Conservation (phyloP, 2,888 invertebrate species). For the Margaritifera margaritifera region DNA sequence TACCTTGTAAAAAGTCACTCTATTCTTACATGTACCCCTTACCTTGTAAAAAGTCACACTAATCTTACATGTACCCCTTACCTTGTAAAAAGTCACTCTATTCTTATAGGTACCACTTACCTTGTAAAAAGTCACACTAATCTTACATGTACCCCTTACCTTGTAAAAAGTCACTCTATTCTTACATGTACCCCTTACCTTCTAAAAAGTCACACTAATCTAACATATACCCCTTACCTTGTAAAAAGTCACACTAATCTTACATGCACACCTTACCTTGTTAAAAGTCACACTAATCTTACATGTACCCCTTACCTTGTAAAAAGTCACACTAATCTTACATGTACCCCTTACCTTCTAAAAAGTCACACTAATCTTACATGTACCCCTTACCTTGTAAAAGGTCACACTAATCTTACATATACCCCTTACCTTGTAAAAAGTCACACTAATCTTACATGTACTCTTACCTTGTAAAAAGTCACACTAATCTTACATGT, state of each 20-base stretch:
- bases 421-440: slow-evolving; percentile 47
- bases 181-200: slow-evolving; percentile 38
- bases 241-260: no score
- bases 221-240: slow-evolving; percentile 39
- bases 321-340: no score
- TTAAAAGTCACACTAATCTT: no score
- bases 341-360: slow-evolving; percentile 44
- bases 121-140: slow-evolving; percentile 22
- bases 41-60: slow-evolving; percentile 44
- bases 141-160: slow-evolving; percentile 31
- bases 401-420: no score
- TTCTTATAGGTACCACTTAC: slow-evolving; percentile 26
- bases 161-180: slow-evolving; percentile 13
- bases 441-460: no score
- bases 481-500: no score
- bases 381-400: slow-evolving; percentile 46
- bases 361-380: no score
- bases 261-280: slow-evolving; percentile 40
- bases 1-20: slow-evolving; percentile 46
- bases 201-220: background rate
- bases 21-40: slow-evolving; percentile 1
- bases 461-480: slow-evolving; percentile 49
- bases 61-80: slow-evolving; percentile 16
- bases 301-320: slow-evolving; percentile 42
- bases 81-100: slow-evolving; percentile 35